These are phyloP conservation scores for Heliconius charithonia DNA, from an alignment of 2,888 invertebrate species.

Conservation along the genomic window DNA sequence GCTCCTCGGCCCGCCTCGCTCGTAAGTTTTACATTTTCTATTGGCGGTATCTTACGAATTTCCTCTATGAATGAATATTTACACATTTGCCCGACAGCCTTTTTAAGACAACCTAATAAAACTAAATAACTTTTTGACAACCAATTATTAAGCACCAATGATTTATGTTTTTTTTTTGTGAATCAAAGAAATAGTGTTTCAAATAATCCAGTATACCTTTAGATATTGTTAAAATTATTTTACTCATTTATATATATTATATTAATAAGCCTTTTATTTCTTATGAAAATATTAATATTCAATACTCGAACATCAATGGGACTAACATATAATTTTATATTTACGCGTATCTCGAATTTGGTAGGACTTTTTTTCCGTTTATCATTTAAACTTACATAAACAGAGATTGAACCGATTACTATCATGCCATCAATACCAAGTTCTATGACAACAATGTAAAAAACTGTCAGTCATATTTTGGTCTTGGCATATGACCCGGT, in stretches of 20 bases:
- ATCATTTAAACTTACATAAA: no score
- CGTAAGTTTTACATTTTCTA: conserved; percentile 62
- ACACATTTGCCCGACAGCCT: conserved; percentile 10
- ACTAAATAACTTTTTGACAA: no score
- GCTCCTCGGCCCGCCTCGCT: conserved; percentile 67
- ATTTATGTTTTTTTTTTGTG: not conserved
- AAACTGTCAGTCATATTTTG: not conserved
- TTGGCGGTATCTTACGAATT: conserved; percentile 24
- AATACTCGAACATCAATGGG: no score
- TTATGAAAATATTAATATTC: no score
- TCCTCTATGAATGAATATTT: not conserved
- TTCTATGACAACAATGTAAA: not conserved
- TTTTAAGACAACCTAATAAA: no score
- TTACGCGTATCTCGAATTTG: no score
- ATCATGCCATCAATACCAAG: not conserved
- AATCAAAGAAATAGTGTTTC: not conserved
- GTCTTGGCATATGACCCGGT: conserved; percentile 39
- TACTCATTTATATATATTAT: not conserved
- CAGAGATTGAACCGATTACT: no score
- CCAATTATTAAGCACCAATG: no score
- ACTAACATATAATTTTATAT: no score
- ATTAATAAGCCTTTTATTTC: no score
- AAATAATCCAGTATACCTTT: not conserved
- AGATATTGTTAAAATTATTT: not conserved
- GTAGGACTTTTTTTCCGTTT: no score